phyloP scores from a whole-genome alignment of 2,797 vertebrate genomes.

The Siniperca scherzeri region DNA sequence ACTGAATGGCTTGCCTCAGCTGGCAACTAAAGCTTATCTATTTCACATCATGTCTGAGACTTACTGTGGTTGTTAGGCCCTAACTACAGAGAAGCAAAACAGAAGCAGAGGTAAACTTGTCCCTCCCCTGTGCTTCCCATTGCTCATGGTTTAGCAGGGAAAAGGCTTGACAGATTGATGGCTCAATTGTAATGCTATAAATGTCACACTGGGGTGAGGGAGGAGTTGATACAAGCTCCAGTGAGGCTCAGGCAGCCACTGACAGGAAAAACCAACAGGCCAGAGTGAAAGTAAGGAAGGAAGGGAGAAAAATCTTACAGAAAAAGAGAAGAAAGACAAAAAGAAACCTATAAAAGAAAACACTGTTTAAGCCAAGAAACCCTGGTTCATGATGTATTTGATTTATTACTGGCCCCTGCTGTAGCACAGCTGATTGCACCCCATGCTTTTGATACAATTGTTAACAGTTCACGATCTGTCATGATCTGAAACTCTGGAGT shows the following conservation, averaged over 20 bases:
- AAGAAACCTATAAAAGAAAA: slow-evolving; percentile 11
- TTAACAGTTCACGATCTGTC: slow-evolving; percentile 71
- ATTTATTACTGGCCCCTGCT: slow-evolving; percentile 46
- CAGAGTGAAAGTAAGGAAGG: slow-evolving; percentile 40
- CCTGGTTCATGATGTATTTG: slow-evolving; percentile 51
- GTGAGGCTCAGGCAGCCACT: slow-evolving; percentile 63
- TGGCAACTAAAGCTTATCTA: slow-evolving; percentile 59
- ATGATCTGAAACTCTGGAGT: slow-evolving; percentile 60
- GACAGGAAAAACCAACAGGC: slow-evolving; percentile 73
- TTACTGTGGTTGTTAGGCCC: slow-evolving; percentile 61
- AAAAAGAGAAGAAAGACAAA: not conserved
- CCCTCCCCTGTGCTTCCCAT: slow-evolving; percentile 54
- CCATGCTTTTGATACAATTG: slow-evolving; percentile 66
- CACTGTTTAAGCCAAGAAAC: slow-evolving; percentile 25
- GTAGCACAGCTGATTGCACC: slow-evolving; percentile 62
- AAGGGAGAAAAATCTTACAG: not conserved
- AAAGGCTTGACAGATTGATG: slow-evolving; percentile 80
- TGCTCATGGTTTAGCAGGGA: slow-evolving; percentile 55
- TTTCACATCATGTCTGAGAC: slow-evolving; percentile 63
- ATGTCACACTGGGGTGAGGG: slow-evolving; percentile 72
- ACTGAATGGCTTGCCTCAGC: slow-evolving; percentile 58
- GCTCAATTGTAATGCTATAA: slow-evolving; percentile 82
- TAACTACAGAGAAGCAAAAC: slow-evolving; percentile 51
- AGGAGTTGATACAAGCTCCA: slow-evolving; percentile 70
- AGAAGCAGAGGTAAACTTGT: slow-evolving; percentile 59